Evolutionary conservation across 2,797 vertebrate genomes (phyloP), one percentile per base, ranked within the genome.

Genomic region (Erpetoichthys calabaricus): DNA sequence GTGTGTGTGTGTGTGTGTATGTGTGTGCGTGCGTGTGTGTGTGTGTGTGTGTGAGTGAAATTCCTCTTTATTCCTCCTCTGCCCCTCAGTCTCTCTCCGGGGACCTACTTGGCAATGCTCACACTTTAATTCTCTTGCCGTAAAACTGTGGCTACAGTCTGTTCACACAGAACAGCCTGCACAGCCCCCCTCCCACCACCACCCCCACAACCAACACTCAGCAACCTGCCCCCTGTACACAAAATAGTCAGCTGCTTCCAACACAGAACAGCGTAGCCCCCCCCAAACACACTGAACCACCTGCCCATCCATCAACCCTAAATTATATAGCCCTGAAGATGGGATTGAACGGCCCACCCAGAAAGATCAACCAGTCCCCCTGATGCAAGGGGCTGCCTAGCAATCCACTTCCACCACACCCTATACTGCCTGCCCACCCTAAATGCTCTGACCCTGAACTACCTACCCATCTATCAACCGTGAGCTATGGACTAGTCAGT

Each of bases 21-120:
- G 49, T 58, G 53, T 47, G 59, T 53, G 59, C 41, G 45, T 44
- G 53, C 54, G 55, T 44, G 51, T 42, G 52, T 53, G 57, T 41
- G 53, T 68, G 60, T 70, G 59, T 66, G 44, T 73, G 63, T 73
- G 68, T 68, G 61, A 70, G 66, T 42, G 53, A 64, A 61, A 63
- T 65, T 63, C 58, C 67, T 63, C 65, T 60, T 53, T 65, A 45
- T 61, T 72, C 44, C 51, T 72, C 53, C 51, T 57, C 63, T 66
- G 59, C 67, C 54, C 65, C 59, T 44, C 51, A 56, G 59, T 6
- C 57, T 43, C 51, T 44, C 45, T 45, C 10, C 53, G 60, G 9
- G 57, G 56, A 69, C 68, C 67, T 75, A 79, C 47, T 7, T 7
- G 47, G 47, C 47, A 49, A 7, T 3, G n/a, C 3, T 49, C 47